Conservation (phyloP, 2,113 vertebrate species). For the Brachyhypopomus occidentalis region DNA sequence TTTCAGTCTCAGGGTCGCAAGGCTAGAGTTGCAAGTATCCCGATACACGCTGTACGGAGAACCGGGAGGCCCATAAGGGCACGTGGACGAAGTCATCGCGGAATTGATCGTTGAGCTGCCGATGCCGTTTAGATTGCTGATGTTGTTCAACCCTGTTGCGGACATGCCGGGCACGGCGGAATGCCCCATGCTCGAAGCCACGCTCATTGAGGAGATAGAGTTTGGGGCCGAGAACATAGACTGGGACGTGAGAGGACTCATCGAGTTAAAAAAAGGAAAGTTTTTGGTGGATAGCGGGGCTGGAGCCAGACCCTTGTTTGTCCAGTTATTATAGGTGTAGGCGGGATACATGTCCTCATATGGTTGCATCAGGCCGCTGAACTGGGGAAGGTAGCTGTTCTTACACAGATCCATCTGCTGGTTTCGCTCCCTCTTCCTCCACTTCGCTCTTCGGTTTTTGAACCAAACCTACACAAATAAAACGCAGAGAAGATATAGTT, state of each 20-base stretch:
- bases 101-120: constrained; percentile 90
- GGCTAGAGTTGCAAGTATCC: constrained; percentile 98
- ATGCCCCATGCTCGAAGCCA: constrained; percentile 94
- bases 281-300: constrained; percentile 94
- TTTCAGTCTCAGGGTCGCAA: constrained; percentile 96
- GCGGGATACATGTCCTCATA: constrained; percentile 97
- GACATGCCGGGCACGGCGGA: constrained; percentile 90
- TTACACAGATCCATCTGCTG: constrained; percentile 99
- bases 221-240: constrained; percentile 96
- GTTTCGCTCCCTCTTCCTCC: constrained; percentile 97
- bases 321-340: constrained; percentile 99
- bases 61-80: constrained; percentile 91
- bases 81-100: constrained; percentile 91
- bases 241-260: constrained; percentile 95
- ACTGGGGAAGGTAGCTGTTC: constrained; percentile 98
- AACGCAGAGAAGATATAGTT: constrained; percentile 20
- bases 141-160: constrained; percentile 90
- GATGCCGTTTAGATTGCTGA: constrained; percentile 92
- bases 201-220: constrained; percentile 97
- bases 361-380: constrained; percentile 96
- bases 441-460: constrained; percentile 97
- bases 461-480: constrained; percentile 89
- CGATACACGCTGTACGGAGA: constrained; percentile 97
- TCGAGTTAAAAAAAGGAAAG: constrained; percentile 99
- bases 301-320: constrained; percentile 91